These are phyloP conservation scores for Lithobates sylvaticus DNA, from an alignment of 2,797 vertebrate genomes.

Conservation along the genomic window DNA sequence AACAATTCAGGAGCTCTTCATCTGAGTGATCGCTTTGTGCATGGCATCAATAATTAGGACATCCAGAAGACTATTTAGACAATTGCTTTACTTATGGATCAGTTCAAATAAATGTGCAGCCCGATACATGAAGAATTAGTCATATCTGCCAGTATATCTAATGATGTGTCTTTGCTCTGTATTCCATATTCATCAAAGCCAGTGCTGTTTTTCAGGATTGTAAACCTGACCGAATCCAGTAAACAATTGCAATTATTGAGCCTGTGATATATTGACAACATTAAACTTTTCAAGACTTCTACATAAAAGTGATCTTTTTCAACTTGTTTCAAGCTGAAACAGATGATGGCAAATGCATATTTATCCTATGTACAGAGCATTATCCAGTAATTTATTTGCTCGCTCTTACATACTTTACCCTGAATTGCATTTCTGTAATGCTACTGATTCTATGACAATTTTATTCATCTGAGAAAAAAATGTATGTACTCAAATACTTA, in stretches of 20 bases:
- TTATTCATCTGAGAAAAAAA: conserved; percentile 32
- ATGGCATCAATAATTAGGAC: conserved; percentile 20
- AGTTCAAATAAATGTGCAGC: conserved; percentile 26
- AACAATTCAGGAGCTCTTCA: too few relatives aligned
- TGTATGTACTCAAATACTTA: conserved; percentile 29
- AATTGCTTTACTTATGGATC: conserved; percentile 38
- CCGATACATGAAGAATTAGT: conserved; percentile 39
- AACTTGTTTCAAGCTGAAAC: conserved; percentile 7
- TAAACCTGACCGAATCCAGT: conserved; percentile 1
- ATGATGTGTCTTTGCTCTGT: conserved; percentile 10
- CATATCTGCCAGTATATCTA: conserved; percentile 32
- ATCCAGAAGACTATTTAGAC: conserved; percentile 24
- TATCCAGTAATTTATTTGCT: conserved; percentile 19
- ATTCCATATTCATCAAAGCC: conserved; percentile 31
- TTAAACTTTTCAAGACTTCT: conserved; percentile 35
- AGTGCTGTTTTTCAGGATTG: conserved; percentile 10
- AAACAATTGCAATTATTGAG: not conserved
- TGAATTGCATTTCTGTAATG: conserved; percentile 31
- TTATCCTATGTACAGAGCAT: conserved; percentile 14
- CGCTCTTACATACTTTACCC: conserved; percentile 6
- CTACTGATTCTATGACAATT: conserved; percentile 50
- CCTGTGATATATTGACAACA: conserved; percentile 23
- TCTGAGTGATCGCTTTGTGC: conserved; percentile 18
- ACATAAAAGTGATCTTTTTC: conserved; percentile 20
- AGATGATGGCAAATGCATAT: not conserved